Evolutionary conservation across 2,888 invertebrate genomes (phyloP).

Genomic region (Patella depressa): DNA sequence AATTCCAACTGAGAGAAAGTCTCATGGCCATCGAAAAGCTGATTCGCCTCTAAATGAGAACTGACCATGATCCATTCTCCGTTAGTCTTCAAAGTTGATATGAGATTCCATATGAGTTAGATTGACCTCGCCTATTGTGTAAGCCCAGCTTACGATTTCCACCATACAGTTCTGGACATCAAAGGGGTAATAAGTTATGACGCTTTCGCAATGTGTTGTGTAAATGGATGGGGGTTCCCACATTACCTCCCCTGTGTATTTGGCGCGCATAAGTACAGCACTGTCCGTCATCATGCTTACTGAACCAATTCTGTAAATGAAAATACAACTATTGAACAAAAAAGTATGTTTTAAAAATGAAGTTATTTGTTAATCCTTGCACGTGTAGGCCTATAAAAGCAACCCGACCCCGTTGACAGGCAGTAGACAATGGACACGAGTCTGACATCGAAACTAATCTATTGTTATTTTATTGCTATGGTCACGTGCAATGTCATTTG

Average conservation of each 20-base stretch:
- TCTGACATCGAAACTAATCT: too few species aligned
- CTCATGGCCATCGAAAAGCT: neutral
- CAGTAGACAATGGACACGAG: too few species aligned
- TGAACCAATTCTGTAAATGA: conserved; percentile 21
- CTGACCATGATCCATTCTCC: conserved; percentile 34
- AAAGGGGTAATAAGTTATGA: conserved; percentile 40
- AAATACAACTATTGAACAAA: too few species aligned
- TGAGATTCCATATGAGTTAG: conserved; percentile 19
- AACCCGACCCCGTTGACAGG: too few species aligned
- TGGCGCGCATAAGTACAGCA: conserved; percentile 24
- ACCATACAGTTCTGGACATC: conserved; percentile 35
- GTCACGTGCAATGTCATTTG: too few species aligned
- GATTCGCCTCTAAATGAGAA: conserved; percentile 12
- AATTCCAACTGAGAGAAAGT: conserved; percentile 29
- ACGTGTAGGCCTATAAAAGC: too few species aligned
- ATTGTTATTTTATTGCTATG: too few species aligned
- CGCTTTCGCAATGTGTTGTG: conserved; percentile 34
- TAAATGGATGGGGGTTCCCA: conserved; percentile 39
- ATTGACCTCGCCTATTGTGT: conserved; percentile 30
- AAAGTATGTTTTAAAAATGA: too few species aligned
- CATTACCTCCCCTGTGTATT: conserved; percentile 28
- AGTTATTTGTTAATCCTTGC: too few species aligned
- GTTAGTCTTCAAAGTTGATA: conserved; percentile 29
- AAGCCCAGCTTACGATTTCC: conserved; percentile 33
- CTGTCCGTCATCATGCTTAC: conserved; percentile 24